A percentile compares a stretch with the other conserved stretches of the same genome.
These are phyloP conservation scores for Dyspetes luteomarginatus DNA, from an alignment of 2,888 invertebrate genomes.

Conservation along the genomic window DNA sequence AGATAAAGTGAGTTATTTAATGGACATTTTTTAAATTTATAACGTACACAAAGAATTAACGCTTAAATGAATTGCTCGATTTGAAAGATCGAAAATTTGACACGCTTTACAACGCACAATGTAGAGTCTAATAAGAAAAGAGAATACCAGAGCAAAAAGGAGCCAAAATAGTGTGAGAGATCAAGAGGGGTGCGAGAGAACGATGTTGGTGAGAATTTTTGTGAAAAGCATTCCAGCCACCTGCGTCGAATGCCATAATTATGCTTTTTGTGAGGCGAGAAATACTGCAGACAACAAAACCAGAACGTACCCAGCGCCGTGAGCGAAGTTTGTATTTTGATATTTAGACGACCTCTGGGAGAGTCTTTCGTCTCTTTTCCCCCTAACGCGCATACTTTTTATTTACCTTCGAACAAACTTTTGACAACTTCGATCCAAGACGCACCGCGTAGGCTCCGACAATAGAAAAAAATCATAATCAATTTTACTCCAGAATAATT, in stretches of 20 bases:
- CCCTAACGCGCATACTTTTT: constrained; percentile 3
- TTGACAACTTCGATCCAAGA: not conserved
- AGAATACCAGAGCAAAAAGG: constrained; percentile 20
- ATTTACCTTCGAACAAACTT: constrained; percentile 6
- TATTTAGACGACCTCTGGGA: constrained; percentile 59
- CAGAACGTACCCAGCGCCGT: constrained; percentile 9
- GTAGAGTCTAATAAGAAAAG: constrained; percentile 12
- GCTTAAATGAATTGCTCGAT: too few relatives aligned
- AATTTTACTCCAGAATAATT: constrained; percentile 30
- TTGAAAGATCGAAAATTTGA: not conserved
- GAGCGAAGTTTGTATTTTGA: constrained; percentile 55
- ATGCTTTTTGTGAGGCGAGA: constrained; percentile 72
- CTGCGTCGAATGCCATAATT: constrained; percentile 75
- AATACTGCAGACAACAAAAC: constrained; percentile 60
- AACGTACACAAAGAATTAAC: too few relatives aligned
- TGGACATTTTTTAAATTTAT: too few relatives aligned
- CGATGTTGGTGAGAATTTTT: constrained; percentile 61
- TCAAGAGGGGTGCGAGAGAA: constrained; percentile 63
- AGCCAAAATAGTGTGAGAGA: constrained; percentile 48
- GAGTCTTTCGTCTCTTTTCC: constrained; percentile 10
- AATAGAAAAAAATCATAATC: not conserved
- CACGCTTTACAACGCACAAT: not conserved
- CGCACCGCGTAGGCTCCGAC: not conserved
- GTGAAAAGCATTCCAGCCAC: constrained; percentile 77
- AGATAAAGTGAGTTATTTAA: too few relatives aligned